Evolutionary conservation across 1,140 invertebrate species (phyloP).

Genomic region (Telenomus remus): DNA sequence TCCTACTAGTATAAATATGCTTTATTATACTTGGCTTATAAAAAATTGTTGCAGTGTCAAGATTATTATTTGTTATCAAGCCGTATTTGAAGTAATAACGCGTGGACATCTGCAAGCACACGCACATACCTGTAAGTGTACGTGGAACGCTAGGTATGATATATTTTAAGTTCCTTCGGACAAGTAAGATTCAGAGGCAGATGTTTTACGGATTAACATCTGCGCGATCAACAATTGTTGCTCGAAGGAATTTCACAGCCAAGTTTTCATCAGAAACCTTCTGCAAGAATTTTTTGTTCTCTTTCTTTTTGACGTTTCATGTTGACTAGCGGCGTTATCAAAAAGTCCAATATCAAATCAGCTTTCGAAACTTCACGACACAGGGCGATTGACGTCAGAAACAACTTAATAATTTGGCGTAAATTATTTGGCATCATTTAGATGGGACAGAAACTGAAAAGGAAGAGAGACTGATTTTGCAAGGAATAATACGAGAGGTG

Average conservation of each 20-base stretch:
- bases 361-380: background rate
- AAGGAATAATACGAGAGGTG: slow-evolving; percentile 40
- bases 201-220: slow-evolving; percentile 30
- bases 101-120: slow-evolving; percentile 13
- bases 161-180: slow-evolving; percentile 16
- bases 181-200: slow-evolving; percentile 32
- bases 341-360: too few species aligned
- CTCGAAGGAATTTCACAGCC: background rate
- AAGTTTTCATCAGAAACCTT: background rate
- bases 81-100: background rate
- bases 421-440: slow-evolving; percentile 53
- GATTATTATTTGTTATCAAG: background rate
- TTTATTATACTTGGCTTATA: too few species aligned
- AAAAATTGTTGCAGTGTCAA: background rate
- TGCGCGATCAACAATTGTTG: slow-evolving; percentile 11
- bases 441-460: slow-evolving; percentile 55
- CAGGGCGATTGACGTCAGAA: background rate
- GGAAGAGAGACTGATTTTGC: slow-evolving; percentile 33
- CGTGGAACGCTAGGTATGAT: slow-evolving; percentile 3
- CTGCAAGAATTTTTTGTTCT: too few species aligned
- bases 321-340: too few species aligned
- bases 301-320: too few species aligned
- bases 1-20: too few species aligned
- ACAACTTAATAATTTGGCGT: slow-evolving; percentile 45
- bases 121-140: slow-evolving; percentile 4